Conservation (phyloP, 1,140 invertebrate species). For the Eumaeus atala region DNA sequence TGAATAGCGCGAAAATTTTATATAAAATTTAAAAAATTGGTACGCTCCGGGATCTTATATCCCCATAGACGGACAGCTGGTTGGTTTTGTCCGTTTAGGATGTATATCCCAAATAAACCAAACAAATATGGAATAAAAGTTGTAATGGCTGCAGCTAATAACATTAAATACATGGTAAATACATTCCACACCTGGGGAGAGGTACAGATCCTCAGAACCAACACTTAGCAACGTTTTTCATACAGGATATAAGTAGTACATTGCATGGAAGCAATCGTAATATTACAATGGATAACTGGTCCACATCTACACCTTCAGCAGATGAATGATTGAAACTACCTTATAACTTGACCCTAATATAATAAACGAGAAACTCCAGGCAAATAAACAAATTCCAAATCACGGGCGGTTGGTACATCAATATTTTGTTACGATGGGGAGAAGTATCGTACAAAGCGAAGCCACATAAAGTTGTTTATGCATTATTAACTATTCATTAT, state of each 20-base stretch:
- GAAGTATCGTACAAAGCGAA: constrained; percentile 17
- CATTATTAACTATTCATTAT: constrained; percentile 16
- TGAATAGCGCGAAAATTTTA: constrained; percentile 15
- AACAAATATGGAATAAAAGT: constrained; percentile 34
- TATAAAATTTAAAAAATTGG: constrained; percentile 14
- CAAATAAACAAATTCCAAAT: constrained; percentile 12
- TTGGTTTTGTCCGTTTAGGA: constrained; percentile 29
- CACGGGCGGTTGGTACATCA: constrained; percentile 9
- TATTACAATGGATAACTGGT: constrained; percentile 26
- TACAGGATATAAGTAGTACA: constrained; percentile 7
- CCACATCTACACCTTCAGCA: constrained; percentile 21
- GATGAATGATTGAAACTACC: constrained; percentile 7
- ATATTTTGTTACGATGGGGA: constrained; percentile 11
- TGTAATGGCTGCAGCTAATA: constrained; percentile 21
- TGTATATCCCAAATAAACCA: constrained; percentile 34
- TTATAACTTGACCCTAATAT: constrained; percentile 17
- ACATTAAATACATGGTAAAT: constrained; percentile 25
- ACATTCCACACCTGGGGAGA: constrained; percentile 25
- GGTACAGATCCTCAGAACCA: constrained; percentile 12
- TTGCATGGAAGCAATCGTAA: constrained; percentile 14
- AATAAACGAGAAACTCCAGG: constrained; percentile 14
- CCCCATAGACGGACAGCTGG: constrained; percentile 26
- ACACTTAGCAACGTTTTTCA: constrained; percentile 12
- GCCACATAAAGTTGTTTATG: constrained; percentile 17
- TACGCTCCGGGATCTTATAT: constrained; percentile 19